Conservation (phyloP, 2,888 invertebrate genomes). For the Gari tellinella region DNA sequence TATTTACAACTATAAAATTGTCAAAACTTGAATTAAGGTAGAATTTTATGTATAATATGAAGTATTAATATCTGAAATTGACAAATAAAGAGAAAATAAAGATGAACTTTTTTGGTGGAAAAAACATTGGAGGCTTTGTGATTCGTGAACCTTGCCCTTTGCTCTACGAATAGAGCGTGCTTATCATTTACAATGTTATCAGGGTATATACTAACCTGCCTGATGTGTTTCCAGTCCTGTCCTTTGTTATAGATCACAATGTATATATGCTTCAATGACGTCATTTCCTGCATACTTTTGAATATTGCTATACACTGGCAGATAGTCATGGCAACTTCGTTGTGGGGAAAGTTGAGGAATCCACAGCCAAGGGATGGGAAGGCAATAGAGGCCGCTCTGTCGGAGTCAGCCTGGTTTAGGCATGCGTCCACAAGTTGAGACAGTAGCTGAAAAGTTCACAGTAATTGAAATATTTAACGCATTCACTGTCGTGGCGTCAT, state of each 20-base stretch:
- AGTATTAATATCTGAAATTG: too few relatives aligned
- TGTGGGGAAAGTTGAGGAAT: constrained; percentile 35
- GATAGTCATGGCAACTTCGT: constrained; percentile 23
- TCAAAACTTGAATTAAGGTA: too few relatives aligned
- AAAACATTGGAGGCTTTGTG: too few relatives aligned
- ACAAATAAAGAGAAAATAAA: too few relatives aligned
- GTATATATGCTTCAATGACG: constrained; percentile 25
- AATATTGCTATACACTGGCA: constrained; percentile 39
- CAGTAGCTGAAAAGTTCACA: constrained; percentile 29
- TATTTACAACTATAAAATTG: too few relatives aligned
- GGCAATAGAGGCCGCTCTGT: constrained; percentile 43
- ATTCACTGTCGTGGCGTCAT: too few relatives aligned
- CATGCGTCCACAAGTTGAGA: constrained; percentile 26
- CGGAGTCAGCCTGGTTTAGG: constrained; percentile 39
- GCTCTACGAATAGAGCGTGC: too few relatives aligned
- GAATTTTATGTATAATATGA: too few relatives aligned
- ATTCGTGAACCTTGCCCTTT: too few relatives aligned
- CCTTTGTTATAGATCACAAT: constrained; percentile 43
- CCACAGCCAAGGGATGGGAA: constrained; percentile 52
- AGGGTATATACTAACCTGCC: constrained; percentile 17
- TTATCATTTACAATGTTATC: background rate
- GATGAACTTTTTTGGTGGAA: too few relatives aligned
- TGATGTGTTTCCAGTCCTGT: constrained; percentile 41
- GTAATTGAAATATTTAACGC: too few relatives aligned
- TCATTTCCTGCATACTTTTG: constrained; percentile 10